Base-by-base conservation (phyloP, 1,140 invertebrate species). In the Lucilia cuprina region DNA sequence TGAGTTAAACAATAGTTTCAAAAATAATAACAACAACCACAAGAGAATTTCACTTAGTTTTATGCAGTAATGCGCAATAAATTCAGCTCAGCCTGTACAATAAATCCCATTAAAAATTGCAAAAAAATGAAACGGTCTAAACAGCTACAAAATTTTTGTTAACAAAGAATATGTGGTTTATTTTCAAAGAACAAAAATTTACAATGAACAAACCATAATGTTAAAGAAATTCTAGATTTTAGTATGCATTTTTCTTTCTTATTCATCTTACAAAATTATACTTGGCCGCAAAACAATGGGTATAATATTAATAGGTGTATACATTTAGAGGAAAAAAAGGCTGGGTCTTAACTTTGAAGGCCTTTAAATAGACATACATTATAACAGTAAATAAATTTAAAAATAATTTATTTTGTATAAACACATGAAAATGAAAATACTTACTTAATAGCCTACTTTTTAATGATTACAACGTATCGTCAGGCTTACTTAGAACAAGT, bases 51-150 rank as follows among this genome's bases (percentile, higher is more conserved):
- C 65, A 70, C 65, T 70, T 21, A 70, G 55, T n/a, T 17, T 60
- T 60, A 17, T 17, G 14, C 19, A 19, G 10, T 70, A 70, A 70
- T 70, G 65, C 19, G 65, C 19, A 70, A 70, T 21, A 21, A 70
- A 70, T 70, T 19, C 65, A 70, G 65, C 65, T 70, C 9, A 70
- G 65, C 65, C 65, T 70, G 65, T 12, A 70, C n/a, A 70, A 70
- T 70, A 70, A 21, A 70, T 21, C 65, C 65, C 65, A 70, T 70
- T 70, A 70, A 70, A 70, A 70, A 25, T n/a, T 70, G 21, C n/a
- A 25, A 25, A 70, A 19, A 60, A n/a, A 17, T 5, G 3, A 7
- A 60, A 60, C 25, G 3, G 25, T 30, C 25, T 30, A 70, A 70
- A 70, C 7, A 70, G 25, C n/a, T 21, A 70, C 65, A 70, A 8